Conservation (phyloP, 2,888 invertebrate genomes). For the Bembecia ichneumoniformis region DNA sequence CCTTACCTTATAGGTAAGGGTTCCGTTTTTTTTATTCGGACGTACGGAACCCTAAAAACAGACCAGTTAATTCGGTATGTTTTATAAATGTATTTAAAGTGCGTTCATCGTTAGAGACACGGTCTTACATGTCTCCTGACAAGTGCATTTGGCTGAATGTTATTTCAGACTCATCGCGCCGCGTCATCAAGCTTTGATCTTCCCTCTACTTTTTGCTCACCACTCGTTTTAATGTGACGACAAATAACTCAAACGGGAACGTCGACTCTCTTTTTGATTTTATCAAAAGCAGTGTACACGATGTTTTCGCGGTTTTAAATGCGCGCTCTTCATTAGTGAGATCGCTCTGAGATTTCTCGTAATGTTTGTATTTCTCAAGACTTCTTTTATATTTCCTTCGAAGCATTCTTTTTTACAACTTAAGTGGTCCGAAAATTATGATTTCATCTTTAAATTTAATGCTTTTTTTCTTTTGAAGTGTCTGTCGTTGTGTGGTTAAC, state of each 20-base stretch:
- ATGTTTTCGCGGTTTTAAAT: slow-evolving; percentile 49
- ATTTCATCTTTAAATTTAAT: background rate
- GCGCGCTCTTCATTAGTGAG: slow-evolving; percentile 62
- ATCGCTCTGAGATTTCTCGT: slow-evolving; percentile 32
- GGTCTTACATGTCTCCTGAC: slow-evolving; percentile 21
- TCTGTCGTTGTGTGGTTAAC: background rate
- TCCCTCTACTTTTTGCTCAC: slow-evolving; percentile 56
- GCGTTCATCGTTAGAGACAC: slow-evolving; percentile 7
- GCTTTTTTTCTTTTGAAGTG: background rate
- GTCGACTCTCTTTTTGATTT: slow-evolving; percentile 54
- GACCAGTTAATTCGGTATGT: background rate
- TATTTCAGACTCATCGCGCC: slow-evolving; percentile 51
- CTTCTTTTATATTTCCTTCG: background rate
- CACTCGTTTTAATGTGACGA: slow-evolving; percentile 65
- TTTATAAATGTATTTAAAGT: slow-evolving; percentile 8
- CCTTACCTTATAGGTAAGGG: no score
- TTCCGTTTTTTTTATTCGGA: no score
- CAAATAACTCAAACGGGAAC: slow-evolving; percentile 65
- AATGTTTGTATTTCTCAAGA: slow-evolving; percentile 16
- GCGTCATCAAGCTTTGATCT: slow-evolving; percentile 62
- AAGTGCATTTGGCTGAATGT: slow-evolving; percentile 42
- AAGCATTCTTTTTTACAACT: background rate
- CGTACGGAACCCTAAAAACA: no score
- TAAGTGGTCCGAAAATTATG: background rate
- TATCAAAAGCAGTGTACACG: slow-evolving; percentile 42